Evolutionary conservation across 92 coral and sea anemone genomes (phyloP).

Genomic region (Chrysogorgia sp.): DNA sequence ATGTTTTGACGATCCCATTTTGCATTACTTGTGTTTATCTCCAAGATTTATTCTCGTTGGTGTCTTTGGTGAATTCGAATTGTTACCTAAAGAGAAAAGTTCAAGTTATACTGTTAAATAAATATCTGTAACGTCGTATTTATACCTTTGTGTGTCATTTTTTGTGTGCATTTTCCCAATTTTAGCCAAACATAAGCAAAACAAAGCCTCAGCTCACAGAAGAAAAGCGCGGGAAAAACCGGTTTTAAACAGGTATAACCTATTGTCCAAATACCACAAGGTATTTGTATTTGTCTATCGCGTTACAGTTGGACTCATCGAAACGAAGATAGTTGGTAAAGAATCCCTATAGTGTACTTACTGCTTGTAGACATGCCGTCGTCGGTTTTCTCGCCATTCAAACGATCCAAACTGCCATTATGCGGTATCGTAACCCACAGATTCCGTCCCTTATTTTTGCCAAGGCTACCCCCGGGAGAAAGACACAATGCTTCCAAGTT

Average conservation of each 20-base stretch:
- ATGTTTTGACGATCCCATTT: too few species aligned
- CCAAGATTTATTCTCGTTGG: slow-evolving; percentile 73
- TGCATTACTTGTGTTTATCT: slow-evolving; percentile 81
- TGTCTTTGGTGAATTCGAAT: slow-evolving; percentile 79
- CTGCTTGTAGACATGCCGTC: background rate
- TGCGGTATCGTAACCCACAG: slow-evolving; percentile 20
- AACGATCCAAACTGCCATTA: slow-evolving; percentile 29
- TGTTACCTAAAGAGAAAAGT: slow-evolving; percentile 55
- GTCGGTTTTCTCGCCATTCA: slow-evolving; percentile 11
- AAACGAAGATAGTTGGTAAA: background rate
- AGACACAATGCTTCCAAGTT: slow-evolving; percentile 15
- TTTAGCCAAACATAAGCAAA: too few species aligned
- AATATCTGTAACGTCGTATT: background rate
- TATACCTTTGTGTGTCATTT: too few species aligned
- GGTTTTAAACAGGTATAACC: too few species aligned
- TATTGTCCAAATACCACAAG: too few species aligned
- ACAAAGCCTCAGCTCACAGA: too few species aligned
- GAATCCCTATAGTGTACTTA: background rate
- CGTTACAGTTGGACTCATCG: background rate
- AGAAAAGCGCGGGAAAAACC: too few species aligned
- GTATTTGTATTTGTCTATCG: too few species aligned
- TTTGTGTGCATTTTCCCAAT: too few species aligned
- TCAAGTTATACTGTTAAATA: background rate
- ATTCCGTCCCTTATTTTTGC: slow-evolving; percentile 16
- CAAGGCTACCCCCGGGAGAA: slow-evolving; percentile 37